phyloP scores from a whole-genome alignment of 2,113 vertebrate genomes.

The Neodontobutis hainanensis region DNA sequence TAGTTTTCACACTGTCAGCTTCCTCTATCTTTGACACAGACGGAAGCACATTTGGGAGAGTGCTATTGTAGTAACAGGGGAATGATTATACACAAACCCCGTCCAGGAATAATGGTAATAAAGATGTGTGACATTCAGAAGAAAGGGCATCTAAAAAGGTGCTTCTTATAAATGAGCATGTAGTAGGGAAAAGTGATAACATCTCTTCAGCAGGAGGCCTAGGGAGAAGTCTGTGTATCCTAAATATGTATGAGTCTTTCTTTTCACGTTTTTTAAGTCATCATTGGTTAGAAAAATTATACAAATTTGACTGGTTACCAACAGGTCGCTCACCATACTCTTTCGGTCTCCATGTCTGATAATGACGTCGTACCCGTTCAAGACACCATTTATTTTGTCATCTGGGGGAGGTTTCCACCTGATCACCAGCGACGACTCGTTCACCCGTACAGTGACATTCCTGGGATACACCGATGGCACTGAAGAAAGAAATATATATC shows the following conservation, averaged over 20 bases:
- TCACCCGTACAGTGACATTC: slow-evolving; percentile 82
- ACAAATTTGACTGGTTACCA: too few species aligned
- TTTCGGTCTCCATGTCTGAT: slow-evolving; percentile 74
- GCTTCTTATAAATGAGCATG: not conserved
- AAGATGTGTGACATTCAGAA: not conserved
- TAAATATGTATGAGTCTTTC: slow-evolving; percentile 24
- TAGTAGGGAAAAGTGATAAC: slow-evolving; percentile 18
- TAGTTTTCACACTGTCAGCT: slow-evolving; percentile 57
- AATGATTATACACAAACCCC: not conserved
- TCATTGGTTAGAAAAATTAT: not conserved
- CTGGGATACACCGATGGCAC: slow-evolving; percentile 84
- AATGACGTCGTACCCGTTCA: slow-evolving; percentile 84
- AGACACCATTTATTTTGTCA: slow-evolving; percentile 84
- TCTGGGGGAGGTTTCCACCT: slow-evolving; percentile 82
- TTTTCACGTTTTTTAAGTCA: not conserved
- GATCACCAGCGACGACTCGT: slow-evolving; percentile 81
- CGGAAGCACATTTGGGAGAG: slow-evolving; percentile 29
- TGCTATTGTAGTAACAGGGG: slow-evolving; percentile 41
- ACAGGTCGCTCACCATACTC: slow-evolving; percentile 77
- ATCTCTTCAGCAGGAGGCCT: slow-evolving; percentile 20
- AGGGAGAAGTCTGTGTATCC: slow-evolving; percentile 17
- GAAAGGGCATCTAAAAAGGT: not conserved
- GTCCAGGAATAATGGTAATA: too few species aligned
- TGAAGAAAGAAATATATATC: slow-evolving; percentile 65
- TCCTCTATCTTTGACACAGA: slow-evolving; percentile 57